phyloP scores from a whole-genome alignment of 2,113 vertebrate genomes.

The Axis porcinus region DNA sequence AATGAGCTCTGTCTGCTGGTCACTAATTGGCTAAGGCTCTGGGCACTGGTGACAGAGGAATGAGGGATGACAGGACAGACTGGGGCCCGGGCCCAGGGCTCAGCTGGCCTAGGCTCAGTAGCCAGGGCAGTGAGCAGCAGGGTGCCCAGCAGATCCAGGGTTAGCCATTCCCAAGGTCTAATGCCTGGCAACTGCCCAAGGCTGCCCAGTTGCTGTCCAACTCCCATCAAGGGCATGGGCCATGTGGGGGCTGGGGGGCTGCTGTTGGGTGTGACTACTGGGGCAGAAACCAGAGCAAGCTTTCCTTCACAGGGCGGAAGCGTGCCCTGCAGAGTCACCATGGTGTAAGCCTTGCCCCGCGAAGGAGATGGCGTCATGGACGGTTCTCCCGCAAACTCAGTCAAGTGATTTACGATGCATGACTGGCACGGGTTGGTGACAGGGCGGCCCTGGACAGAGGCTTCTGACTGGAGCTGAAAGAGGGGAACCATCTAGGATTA shows the following conservation, averaged over 20 bases:
- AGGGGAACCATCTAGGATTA: not conserved
- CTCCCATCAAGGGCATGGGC: not conserved
- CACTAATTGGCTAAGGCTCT: conserved; percentile 28
- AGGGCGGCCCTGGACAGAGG: rapidly evolving
- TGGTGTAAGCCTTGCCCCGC: not conserved
- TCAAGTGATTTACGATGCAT: conserved; percentile 37
- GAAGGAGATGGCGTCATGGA: not conserved
- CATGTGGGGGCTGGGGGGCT: rapidly evolving
- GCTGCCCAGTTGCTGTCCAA: no score
- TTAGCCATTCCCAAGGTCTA: not conserved
- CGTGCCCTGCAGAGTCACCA: not conserved
- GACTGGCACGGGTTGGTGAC: not conserved
- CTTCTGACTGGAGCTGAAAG: not conserved
- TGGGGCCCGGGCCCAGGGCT: not conserved
- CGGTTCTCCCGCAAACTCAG: conserved; percentile 1
- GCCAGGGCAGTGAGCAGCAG: not conserved
- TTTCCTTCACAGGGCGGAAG: not conserved
- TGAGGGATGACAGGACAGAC: not conserved
- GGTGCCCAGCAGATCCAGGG: not conserved
- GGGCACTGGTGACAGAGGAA: not conserved
- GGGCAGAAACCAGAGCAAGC: not conserved
- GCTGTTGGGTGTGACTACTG: rapidly evolving
- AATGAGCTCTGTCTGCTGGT: not conserved
- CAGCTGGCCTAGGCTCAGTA: not conserved
- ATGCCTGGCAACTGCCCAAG: not conserved